These are phyloP conservation scores for Gastrophysa polygoni DNA, from an alignment of 2,888 invertebrate genomes.

Conservation along the genomic window DNA sequence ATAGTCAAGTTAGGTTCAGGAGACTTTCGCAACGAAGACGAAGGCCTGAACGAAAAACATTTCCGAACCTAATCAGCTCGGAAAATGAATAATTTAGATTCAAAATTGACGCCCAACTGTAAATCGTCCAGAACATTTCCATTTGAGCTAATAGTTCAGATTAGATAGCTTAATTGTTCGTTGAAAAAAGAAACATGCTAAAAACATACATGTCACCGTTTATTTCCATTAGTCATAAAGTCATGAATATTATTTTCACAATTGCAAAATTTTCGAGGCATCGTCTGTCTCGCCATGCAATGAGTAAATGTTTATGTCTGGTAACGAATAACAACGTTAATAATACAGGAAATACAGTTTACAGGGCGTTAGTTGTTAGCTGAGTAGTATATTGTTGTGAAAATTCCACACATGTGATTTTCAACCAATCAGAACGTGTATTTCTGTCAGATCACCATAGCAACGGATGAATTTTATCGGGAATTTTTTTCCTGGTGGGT, in stretches of 20 bases:
- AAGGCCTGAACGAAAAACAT: no score
- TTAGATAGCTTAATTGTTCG: not conserved
- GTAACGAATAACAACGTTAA: not conserved
- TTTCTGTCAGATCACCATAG: no score
- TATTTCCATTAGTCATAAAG: not conserved
- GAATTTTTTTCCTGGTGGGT: no score
- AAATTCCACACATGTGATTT: no score
- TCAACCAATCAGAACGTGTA: no score
- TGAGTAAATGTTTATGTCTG: not conserved
- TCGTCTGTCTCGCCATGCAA: not conserved
- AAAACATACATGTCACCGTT: not conserved
- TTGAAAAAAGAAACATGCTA: not conserved
- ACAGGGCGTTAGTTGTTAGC: no score
- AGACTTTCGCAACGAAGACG: no score
- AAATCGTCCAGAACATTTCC: not conserved
- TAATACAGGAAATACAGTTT: not conserved
- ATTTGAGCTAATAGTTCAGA: not conserved
- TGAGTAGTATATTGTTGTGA: no score
- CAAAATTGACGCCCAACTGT: not conserved
- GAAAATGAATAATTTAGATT: no score
- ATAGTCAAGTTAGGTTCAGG: no score
- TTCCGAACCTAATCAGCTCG: no score
- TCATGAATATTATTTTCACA: not conserved
- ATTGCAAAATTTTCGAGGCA: not conserved
- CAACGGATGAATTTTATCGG: no score